phyloP scores from a whole-genome alignment of 2,888 invertebrate species.

The Erannis defoliaria region DNA sequence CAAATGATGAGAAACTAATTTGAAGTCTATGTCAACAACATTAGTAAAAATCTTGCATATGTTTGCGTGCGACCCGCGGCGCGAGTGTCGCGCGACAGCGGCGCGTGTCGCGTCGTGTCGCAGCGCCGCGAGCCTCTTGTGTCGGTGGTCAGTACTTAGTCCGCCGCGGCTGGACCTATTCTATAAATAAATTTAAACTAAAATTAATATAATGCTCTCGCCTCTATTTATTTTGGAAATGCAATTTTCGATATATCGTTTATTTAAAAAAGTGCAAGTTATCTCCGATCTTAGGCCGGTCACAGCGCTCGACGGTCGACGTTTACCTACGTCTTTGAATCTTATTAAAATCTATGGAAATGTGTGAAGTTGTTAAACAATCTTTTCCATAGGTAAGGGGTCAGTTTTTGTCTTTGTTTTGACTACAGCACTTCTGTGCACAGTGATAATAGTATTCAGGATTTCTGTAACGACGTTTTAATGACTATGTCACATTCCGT shows the following conservation, averaged over 20 bases:
- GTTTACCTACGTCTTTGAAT: background rate
- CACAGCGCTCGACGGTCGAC: background rate
- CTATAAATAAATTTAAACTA: constrained; percentile 3
- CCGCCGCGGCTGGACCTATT: constrained; percentile 33
- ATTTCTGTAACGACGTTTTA: no score
- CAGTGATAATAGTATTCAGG: no score
- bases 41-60: no score
- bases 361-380: no score
- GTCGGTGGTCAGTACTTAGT: constrained; percentile 33
- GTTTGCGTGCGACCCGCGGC: constrained; percentile 1
- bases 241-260: constrained; percentile 8
- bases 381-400: background rate
- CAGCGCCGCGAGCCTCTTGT: constrained; percentile 40
- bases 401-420: background rate
- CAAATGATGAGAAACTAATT: no score
- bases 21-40: no score
- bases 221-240: constrained; percentile 23
- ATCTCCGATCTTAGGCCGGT: constrained; percentile 26
- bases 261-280: constrained; percentile 2
- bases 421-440: no score
- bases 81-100: constrained; percentile 29
- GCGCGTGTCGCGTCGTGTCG: constrained; percentile 31
- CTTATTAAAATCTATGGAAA: background rate
- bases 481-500: no score
- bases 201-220: constrained; percentile 15